Conservation (phyloP, 2,888 invertebrate genomes). For the Pristionchus japonicus region DNA sequence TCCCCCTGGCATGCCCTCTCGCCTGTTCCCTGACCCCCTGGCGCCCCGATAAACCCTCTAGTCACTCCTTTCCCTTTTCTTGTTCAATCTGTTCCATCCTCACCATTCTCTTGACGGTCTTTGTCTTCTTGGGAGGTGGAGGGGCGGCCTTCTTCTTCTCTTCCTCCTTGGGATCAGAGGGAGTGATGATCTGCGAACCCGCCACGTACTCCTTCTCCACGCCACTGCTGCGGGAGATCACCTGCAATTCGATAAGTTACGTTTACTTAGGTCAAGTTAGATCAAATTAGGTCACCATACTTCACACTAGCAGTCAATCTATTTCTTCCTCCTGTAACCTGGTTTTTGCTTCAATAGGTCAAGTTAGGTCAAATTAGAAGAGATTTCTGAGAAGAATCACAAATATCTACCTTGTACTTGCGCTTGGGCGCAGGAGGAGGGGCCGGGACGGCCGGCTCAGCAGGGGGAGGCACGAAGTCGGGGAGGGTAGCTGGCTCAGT, state of each 20-base stretch:
- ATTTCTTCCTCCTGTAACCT: too few relatives aligned
- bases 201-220: slow-evolving; percentile 12
- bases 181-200: not conserved
- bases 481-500: not conserved
- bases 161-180: not conserved
- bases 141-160: not conserved
- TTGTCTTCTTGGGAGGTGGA: slow-evolving; percentile 9
- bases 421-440: not conserved
- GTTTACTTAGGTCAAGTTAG: too few relatives aligned
- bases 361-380: too few relatives aligned
- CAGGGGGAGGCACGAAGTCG: not conserved
- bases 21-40: too few relatives aligned
- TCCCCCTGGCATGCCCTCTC: too few relatives aligned
- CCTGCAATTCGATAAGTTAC: not conserved
- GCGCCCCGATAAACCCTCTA: not conserved
- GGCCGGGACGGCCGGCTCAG: not conserved
- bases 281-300: too few relatives aligned
- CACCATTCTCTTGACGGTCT: not conserved
- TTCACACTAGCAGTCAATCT: not conserved
- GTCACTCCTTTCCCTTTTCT: not conserved
- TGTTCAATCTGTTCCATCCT: not conserved
- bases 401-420: not conserved
- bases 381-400: not conserved
- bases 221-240: not conserved
- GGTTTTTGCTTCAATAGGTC: too few relatives aligned